Base-by-base conservation (phyloP, 2,797 vertebrate species). In the Propithecus perrieri region DNA sequence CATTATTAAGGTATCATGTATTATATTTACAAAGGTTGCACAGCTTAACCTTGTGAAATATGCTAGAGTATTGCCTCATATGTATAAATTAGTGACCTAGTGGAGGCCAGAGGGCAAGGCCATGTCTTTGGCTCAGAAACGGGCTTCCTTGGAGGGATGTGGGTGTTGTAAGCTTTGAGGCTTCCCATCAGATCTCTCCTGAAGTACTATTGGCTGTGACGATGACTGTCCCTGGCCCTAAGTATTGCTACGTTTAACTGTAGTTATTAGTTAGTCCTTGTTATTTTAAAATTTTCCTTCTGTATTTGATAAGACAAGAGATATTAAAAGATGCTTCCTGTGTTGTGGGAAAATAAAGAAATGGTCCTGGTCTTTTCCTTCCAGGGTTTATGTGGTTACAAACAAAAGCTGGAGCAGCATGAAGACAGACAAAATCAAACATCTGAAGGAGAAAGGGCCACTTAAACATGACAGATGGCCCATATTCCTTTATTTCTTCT, bases 301-400 rank as follows among this genome's bases (percentile, higher is more conserved):
- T 78, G 6, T 43, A 57, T 57, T 12, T 55, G 53, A 28, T 76
- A 59, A 84, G n/a, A 35, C 43, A 88, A 28, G 43, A 89, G 57
- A 89, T 46, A 48, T 30, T 63, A 35, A 26, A 93, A 78, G 50
- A 33, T 90, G 53, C 72, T 90, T 76, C 35, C 55, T 81, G 26
- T 48, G 7, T 67, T 24, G 48, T 65, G 11, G 20, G 18, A 7
- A 22, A 26, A 53, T 18, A 33, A 28, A 86, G 46, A 76, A 53
- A 43, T 5, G 0, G 15, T 1, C 12, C 33, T 41, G 9, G 14
- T 53, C 65, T 50, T 85, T 24, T 50, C 65, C 15, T 63, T n/a
- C 17, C 33, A 9, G 30, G 13, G 41, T 1, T 53, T 11, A 14
- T 11, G 0, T 61, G 43, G 5, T 1, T 12, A 33, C 1, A 9